Percentiles rank a stretch among this genome's conserved stretches.
Evolutionary conservation across 2,113 vertebrate genomes (phyloP).

Genomic region (Phocoena phocoena): DNA sequence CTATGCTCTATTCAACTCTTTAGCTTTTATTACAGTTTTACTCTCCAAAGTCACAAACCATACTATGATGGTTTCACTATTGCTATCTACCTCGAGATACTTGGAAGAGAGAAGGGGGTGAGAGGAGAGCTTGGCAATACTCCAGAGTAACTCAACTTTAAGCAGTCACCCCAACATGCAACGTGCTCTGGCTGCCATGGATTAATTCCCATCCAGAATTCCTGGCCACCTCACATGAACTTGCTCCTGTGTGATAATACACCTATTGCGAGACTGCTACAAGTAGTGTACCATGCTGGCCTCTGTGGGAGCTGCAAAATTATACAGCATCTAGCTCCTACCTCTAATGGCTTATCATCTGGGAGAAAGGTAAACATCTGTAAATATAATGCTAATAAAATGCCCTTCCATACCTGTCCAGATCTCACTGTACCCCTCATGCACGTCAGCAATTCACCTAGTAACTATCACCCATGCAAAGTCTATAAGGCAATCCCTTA

Average conservation of each 20-base stretch:
- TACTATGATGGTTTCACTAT: background rate
- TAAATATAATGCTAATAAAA: background rate
- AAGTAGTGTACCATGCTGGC: background rate
- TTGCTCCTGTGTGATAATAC: background rate
- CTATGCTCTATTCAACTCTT: background rate
- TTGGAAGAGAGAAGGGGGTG: background rate
- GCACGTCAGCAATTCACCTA: background rate
- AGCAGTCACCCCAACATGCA: background rate
- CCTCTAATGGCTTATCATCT: background rate
- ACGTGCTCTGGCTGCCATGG: background rate
- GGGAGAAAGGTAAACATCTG: background rate
- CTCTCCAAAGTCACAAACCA: background rate
- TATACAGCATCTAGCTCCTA: background rate
- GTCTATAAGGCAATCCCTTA: background rate
- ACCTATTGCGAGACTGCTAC: background rate
- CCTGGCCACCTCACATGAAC: background rate
- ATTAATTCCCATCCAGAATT: background rate
- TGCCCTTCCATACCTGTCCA: background rate
- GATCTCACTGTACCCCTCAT: background rate
- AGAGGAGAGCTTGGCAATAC: background rate
- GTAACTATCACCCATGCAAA: background rate
- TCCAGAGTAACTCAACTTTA: background rate
- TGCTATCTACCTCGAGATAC: background rate
- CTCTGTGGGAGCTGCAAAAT: background rate
- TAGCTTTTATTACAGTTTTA: background rate